A percentile compares a stretch with the other conserved stretches of the same genome.
These are phyloP conservation scores for Brachypalpus laphriformis DNA, from an alignment of 2,888 invertebrate genomes.

Conservation along the genomic window DNA sequence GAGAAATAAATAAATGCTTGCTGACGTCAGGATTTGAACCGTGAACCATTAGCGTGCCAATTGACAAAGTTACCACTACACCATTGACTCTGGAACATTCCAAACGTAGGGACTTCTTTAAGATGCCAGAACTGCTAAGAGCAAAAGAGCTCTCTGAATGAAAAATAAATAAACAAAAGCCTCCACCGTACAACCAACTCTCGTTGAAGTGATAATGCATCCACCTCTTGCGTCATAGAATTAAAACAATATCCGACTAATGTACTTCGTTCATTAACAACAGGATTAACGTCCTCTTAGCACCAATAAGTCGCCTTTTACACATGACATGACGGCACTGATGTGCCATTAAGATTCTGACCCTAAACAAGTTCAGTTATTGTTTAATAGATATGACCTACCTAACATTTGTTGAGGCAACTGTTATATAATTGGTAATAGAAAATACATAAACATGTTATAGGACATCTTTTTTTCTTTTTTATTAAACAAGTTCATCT, in stretches of 20 bases:
- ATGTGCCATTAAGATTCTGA: not conserved
- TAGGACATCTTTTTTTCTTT: not conserved
- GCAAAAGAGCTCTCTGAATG: no score
- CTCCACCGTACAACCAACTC: no score
- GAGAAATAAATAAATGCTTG: no score
- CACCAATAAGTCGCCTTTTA: not conserved
- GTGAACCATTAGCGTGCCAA: no score
- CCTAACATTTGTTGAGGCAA: slow-evolving; percentile 27
- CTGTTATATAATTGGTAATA: slow-evolving; percentile 22
- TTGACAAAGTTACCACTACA: no score
- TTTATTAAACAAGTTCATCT: slow-evolving; percentile 24
- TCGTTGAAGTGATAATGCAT: not conserved
- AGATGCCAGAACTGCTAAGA: no score
- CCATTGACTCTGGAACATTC: no score
- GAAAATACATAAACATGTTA: slow-evolving; percentile 19
- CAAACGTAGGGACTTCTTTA: no score
- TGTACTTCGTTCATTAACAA: not conserved
- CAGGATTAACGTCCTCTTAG: not conserved
- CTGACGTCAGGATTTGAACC: no score
- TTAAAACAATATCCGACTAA: not conserved
- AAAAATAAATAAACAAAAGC: no score
- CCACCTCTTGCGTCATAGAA: slow-evolving; percentile 5
- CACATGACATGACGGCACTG: not conserved
- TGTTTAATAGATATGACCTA: slow-evolving; percentile 26
- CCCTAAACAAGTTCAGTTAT: not conserved